Evolutionary conservation across 2,113 vertebrate species (phyloP).

Genomic region (Sigmodon hispidus): DNA sequence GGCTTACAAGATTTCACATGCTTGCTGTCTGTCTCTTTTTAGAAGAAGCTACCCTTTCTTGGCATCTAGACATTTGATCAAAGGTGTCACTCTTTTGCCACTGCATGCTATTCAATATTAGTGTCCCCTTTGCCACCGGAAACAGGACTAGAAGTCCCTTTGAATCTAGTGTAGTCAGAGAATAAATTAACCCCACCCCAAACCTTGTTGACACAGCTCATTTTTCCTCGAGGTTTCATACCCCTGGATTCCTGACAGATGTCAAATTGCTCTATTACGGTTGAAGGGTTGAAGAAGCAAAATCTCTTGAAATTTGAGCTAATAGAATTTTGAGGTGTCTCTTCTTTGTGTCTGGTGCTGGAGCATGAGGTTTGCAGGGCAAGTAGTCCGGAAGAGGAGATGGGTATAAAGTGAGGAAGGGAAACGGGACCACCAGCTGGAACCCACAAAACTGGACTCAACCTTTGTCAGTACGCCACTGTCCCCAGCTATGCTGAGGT

Average conservation of each 20-base stretch:
- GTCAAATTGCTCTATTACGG: neutral
- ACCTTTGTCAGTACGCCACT: neutral
- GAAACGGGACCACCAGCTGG: neutral
- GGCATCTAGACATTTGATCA: neutral
- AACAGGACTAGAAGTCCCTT: neutral
- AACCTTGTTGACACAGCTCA: neutral
- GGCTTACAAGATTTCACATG: neutral
- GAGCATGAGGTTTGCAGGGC: neutral
- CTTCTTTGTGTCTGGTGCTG: neutral
- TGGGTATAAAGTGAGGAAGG: neutral
- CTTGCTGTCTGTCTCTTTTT: neutral
- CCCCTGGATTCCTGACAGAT: neutral
- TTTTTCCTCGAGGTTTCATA: neutral
- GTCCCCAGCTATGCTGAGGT: too few relatives aligned
- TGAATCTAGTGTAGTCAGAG: neutral
- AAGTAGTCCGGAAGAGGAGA: neutral
- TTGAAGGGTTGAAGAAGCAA: neutral
- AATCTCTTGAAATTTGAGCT: neutral
- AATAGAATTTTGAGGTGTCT: neutral
- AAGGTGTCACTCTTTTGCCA: neutral
- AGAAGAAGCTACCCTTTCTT: neutral
- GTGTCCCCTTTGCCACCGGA: neutral
- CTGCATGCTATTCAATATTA: too few relatives aligned
- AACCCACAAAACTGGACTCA: neutral
- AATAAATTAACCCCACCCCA: neutral